Evolutionary conservation across 2,113 vertebrate species (phyloP), one percentile per base, ranked within the genome.

Genomic region (Oncorhynchus mykiss): DNA sequence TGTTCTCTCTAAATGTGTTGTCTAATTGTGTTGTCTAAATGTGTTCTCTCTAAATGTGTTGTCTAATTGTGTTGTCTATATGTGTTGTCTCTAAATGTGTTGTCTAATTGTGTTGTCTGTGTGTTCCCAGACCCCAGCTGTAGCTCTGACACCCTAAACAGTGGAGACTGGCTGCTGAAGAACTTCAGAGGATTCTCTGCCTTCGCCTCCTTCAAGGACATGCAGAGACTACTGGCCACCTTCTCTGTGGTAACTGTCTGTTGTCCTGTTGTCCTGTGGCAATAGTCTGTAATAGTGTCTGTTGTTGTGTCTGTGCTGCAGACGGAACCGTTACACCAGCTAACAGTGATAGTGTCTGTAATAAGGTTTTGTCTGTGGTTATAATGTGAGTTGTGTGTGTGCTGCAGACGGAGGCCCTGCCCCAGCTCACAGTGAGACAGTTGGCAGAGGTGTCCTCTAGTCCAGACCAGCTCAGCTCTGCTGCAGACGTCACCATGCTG

Each of bases 101-200:
- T n/a, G 1, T 64, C 64, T 34, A 7, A 18, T 16, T 57, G 5
- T 74, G 31, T 75, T 12, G 65, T 22, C 20, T 68, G 5, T n/a
- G 8, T 81, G n/a, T 4, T 60, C 75, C 45, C 70, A 93, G 91
- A 89, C 69, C 54, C 79, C 9, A 45, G 78, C 78, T 94, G 93
- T 78, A 86, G 74, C 3, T 31, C 11, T 1, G 1, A 66, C 54
- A 78, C n/a, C 1, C 18, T 4, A 68, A 86, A 54, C 79, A 91
- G 82, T n/a, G 69, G 39, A 66, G 80, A 88, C 24, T 94, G 93
- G 93, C 76, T 94, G 74, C 77, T 68, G 67, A 78, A 9, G 54
- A 93, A 94, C 82, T 54, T 92, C 39, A 91, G 91, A 67, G 69
- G 45, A 2, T 94, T 94, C 81, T 78, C 79, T 14, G n/a, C 0